phyloP scores from a whole-genome alignment of 1,140 invertebrate species.

The Drosophila ananassae region DNA sequence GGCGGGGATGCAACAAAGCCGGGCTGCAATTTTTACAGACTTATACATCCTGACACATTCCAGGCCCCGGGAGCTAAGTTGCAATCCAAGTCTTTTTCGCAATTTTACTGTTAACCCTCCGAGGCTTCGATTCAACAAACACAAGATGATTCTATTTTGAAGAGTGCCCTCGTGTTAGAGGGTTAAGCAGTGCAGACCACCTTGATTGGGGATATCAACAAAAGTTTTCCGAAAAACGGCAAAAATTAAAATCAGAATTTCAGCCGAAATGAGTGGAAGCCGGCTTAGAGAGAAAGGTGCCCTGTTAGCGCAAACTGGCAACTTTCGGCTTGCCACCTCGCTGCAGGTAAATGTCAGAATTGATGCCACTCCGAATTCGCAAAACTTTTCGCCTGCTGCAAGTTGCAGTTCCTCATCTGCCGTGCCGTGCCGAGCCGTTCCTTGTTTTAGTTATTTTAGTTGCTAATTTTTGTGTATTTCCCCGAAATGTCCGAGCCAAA shows the following conservation, averaged over 20 bases:
- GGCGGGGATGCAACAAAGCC: constrained; percentile 36
- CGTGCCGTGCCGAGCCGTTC: not conserved
- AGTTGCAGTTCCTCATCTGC: constrained; percentile 27
- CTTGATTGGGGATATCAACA: constrained; percentile 65
- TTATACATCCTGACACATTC: constrained; percentile 70
- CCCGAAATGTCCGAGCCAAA: constrained; percentile 42
- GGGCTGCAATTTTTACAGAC: constrained; percentile 65
- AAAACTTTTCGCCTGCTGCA: constrained; percentile 55
- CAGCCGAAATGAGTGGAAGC: constrained; percentile 49
- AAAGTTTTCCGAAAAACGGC: constrained; percentile 52
- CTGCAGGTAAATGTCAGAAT: constrained; percentile 84
- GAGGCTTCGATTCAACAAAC: not conserved
- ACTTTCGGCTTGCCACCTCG: constrained; percentile 46
- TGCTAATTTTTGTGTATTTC: constrained; percentile 34
- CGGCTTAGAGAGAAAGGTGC: constrained; percentile 49
- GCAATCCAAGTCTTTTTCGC: not conserved
- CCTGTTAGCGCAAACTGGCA: constrained; percentile 37
- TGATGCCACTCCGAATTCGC: constrained; percentile 78
- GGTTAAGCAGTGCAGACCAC: constrained; percentile 52
- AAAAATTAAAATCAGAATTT: constrained; percentile 19
- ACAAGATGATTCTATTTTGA: not conserved
- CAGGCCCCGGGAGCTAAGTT: constrained; percentile 28
- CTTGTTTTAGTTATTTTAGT: constrained; percentile 17
- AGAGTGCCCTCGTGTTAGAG: not conserved
- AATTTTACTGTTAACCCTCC: not conserved